These are phyloP conservation scores for Crepidodera aurea DNA, from an alignment of 2,888 invertebrate genomes.

Conservation along the genomic window DNA sequence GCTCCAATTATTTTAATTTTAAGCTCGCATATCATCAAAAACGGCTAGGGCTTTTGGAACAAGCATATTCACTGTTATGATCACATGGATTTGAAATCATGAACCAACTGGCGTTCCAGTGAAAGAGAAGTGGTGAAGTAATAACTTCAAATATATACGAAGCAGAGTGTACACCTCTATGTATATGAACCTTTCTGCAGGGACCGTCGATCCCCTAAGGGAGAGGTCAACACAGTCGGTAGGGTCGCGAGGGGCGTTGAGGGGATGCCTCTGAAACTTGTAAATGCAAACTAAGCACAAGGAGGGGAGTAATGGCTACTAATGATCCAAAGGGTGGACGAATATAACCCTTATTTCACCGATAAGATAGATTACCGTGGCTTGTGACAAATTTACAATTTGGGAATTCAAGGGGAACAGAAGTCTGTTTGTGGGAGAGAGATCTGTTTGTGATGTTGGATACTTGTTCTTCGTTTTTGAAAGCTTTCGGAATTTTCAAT, in stretches of 20 bases:
- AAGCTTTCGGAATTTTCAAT: too few relatives aligned
- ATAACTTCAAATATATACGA: conserved; percentile 41
- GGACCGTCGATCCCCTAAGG: conserved; percentile 52
- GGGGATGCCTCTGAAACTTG: conserved; percentile 55
- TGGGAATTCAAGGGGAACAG: conserved; percentile 48
- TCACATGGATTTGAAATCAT: too few relatives aligned
- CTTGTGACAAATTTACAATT: conserved; percentile 61
- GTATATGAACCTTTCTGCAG: conserved; percentile 61
- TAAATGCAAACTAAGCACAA: conserved; percentile 64
- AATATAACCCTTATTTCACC: conserved; percentile 59
- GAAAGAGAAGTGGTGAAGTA: conserved; percentile 37
- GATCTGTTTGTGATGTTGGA: background rate
- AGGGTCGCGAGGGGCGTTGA: conserved; percentile 37
- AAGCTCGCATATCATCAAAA: too few relatives aligned
- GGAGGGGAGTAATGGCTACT: conserved; percentile 60
- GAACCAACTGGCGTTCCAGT: conserved; percentile 10
- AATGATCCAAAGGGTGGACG: conserved; percentile 59
- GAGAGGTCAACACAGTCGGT: conserved; percentile 40
- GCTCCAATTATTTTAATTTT: too few relatives aligned
- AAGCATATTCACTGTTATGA: too few relatives aligned
- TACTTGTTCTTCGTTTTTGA: background rate
- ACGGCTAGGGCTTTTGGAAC: too few relatives aligned
- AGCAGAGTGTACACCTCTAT: conserved; percentile 62
- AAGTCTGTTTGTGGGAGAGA: background rate
- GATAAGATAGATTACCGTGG: conserved; percentile 60